Percentiles rank a stretch among this genome's conserved stretches.
Conservation (phyloP, 2,797 vertebrate species). For the Margarornis squamiger region DNA sequence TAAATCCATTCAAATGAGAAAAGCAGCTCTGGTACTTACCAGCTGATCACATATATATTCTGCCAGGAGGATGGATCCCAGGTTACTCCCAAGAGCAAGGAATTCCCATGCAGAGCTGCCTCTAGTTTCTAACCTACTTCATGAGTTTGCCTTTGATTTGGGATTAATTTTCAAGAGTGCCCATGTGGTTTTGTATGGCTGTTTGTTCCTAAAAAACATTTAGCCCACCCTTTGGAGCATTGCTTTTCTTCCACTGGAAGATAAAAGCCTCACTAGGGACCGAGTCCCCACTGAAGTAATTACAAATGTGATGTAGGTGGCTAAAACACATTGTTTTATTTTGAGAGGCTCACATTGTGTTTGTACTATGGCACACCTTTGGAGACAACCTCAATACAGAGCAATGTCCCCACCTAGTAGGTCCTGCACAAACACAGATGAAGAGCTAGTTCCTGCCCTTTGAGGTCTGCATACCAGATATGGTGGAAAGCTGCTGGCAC, state of each 20-base stretch:
- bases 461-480: background rate
- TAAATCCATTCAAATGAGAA: background rate
- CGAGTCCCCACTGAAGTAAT: background rate
- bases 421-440: background rate
- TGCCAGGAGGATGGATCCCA: background rate
- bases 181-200: background rate
- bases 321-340: background rate
- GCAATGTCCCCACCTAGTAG: background rate
- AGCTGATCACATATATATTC: background rate
- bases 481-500: background rate
- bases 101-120: slow-evolving; percentile 2
- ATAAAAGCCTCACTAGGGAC: background rate
- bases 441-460: accelerated
- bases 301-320: background rate
- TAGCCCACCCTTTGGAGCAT: background rate
- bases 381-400: background rate
- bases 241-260: background rate
- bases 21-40: background rate
- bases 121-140: background rate
- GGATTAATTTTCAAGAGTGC: slow-evolving; percentile 17
- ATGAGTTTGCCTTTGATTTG: background rate
- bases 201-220: slow-evolving; percentile 28
- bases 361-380: background rate
- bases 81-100: background rate
- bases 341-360: background rate